Base-by-base conservation (phyloP, 2,888 invertebrate genomes). In the Liopterus haemorrhoidalis region DNA sequence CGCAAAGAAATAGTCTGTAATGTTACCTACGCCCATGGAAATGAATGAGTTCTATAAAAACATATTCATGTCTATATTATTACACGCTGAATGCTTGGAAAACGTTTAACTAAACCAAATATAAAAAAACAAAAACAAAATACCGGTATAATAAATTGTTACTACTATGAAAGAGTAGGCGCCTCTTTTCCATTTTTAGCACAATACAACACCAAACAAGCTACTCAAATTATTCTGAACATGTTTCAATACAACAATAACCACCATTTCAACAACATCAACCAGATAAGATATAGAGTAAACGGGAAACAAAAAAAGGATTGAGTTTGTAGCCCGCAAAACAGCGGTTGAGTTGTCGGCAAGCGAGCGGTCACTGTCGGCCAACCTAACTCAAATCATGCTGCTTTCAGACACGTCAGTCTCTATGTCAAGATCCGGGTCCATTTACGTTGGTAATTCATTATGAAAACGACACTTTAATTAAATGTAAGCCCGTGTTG, bases 401-500 rank as follows among this genome's bases (percentile, higher is more conserved):
- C n/a, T n/a, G n/a, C n/a, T n/a, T n/a, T n/a, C n/a, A n/a, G n/a
- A n/a, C n/a, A n/a, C n/a, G n/a, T n/a, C n/a, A n/a, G n/a, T n/a
- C n/a, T n/a, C n/a, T n/a, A n/a, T n/a, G n/a, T n/a, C 27, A 24
- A 28, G 22, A 24, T 19, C 24, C 44, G 31, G 32, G 16, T 15
- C 36, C 15, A 15, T 22, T 32, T 25, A 39, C 45, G 27, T 18
- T 12, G 11, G 43, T 38, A 45, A 45, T 45, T 39, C 45, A 45
- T 45, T 45, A 45, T 16, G 16, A 25, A 39, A 45, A 33, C 39
- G 45, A 45, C 45, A 45, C 45, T 39, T 45, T 45, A 38, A 45
- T 45, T 45, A 45, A 45, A 39, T 39, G 39, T 20, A 39, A 24
- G 19, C 16, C 31, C 14, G 25, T 32, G 39, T 45, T 39, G 27